These are phyloP conservation scores for Phalacrocorax carbo DNA, from an alignment of 2,113 vertebrate species.

Conservation along the genomic window DNA sequence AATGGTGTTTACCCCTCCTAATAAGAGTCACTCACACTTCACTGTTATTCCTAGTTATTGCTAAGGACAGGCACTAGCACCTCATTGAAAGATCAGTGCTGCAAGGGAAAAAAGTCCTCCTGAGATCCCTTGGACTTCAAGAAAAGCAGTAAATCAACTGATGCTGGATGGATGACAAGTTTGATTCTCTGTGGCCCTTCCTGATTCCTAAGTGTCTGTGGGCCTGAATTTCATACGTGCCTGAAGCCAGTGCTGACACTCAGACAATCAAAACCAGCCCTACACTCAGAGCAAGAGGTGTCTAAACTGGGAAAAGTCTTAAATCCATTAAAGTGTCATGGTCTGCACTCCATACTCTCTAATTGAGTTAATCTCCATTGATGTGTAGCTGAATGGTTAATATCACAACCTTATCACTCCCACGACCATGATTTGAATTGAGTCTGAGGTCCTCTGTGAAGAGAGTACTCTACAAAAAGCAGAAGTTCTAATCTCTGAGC, in stretches of 20 bases:
- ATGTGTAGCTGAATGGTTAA: conserved; percentile 49
- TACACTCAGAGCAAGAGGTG: conserved; percentile 8
- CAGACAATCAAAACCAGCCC: conserved; percentile 49
- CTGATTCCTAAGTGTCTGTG: conserved; percentile 29
- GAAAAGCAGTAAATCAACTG: conserved; percentile 74
- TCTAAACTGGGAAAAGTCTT: conserved; percentile 23
- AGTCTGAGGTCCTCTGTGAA: conserved; percentile 36
- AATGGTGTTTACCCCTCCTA: conserved; percentile 77
- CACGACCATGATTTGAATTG: conserved; percentile 54
- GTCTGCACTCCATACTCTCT: conserved; percentile 9
- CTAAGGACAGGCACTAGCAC: conserved; percentile 74
- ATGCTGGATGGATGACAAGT: conserved; percentile 69
- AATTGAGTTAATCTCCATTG: conserved; percentile 37
- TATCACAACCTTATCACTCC: conserved; percentile 58
- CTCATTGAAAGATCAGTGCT: conserved; percentile 77
- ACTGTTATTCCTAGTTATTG: conserved; percentile 75
- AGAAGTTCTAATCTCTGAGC: conserved; percentile 5
- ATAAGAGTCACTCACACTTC: conserved; percentile 76
- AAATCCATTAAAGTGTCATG: conserved; percentile 44
- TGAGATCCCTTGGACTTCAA: conserved; percentile 66
- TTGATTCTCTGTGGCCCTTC: conserved; percentile 62
- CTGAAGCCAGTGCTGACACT: conserved; percentile 60
- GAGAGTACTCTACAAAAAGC: conserved; percentile 42
- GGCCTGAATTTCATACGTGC: conserved; percentile 35
- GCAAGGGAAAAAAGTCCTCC: conserved; percentile 68